Percentiles rank a stretch among this genome's conserved stretches.
phyloP scores from a whole-genome alignment of 2,113 vertebrate species.

The Formicarius rufipectus region DNA sequence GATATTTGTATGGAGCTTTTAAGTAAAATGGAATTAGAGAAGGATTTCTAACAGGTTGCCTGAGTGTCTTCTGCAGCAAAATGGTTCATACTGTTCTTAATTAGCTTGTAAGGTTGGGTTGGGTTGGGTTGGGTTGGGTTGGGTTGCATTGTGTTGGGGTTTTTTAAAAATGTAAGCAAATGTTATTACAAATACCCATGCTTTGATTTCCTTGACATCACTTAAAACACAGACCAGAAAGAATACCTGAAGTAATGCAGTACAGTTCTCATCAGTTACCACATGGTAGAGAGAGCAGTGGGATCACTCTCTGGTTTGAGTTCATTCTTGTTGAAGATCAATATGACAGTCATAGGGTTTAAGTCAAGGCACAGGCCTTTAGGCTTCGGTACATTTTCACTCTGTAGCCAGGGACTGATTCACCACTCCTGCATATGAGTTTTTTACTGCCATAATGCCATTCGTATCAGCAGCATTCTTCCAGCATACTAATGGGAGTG shows the following conservation, averaged over 20 bases:
- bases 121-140: not conserved
- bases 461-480: conserved; percentile 6
- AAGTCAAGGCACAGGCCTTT: not conserved
- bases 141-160: not conserved
- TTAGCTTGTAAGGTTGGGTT: not conserved
- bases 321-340: not conserved
- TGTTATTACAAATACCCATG: not conserved
- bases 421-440: not conserved
- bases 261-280: not conserved
- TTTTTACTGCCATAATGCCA: not conserved
- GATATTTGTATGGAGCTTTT: not conserved
- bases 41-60: not conserved
- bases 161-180: not conserved
- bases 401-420: not conserved
- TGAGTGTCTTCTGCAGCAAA: not conserved
- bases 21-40: not conserved
- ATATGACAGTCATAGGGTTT: not conserved
- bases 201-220: not conserved
- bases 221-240: not conserved
- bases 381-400: not conserved
- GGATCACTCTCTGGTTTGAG: not conserved
- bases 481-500: conserved; percentile 13
- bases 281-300: not conserved
- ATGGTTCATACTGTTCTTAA: not conserved
- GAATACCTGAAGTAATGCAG: not conserved